Conservation (phyloP, 2,888 invertebrate genomes). For the Choristoneura rosaceana region DNA sequence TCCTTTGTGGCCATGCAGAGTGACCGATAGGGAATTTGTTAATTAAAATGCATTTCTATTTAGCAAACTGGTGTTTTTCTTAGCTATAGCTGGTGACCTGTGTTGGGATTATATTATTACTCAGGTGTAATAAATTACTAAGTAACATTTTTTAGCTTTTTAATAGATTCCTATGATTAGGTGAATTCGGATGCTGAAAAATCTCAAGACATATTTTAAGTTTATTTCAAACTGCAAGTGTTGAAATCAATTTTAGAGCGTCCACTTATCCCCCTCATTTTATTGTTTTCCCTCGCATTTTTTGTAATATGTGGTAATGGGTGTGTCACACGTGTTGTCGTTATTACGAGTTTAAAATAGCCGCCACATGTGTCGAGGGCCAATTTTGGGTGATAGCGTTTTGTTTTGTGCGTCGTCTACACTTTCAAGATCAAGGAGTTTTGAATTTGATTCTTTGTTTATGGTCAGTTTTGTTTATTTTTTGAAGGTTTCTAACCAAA, state of each 20-base stretch:
- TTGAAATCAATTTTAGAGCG: conserved; percentile 70
- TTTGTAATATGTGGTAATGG: conserved; percentile 86
- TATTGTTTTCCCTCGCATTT: conserved; percentile 82
- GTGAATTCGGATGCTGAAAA: not conserved
- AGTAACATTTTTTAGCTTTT: not conserved
- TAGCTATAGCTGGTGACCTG: not conserved
- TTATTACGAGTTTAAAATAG: conserved; percentile 86
- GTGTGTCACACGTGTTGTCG: conserved; percentile 82
- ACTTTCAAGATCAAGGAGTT: conserved; percentile 39
- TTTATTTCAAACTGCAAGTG: not conserved
- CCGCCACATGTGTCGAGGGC: conserved; percentile 71
- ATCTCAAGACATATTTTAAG: not conserved
- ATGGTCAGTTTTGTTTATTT: not conserved
- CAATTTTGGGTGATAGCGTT: conserved; percentile 71
- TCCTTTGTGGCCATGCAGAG: conserved; percentile 63
- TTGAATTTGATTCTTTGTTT: conserved; percentile 4
- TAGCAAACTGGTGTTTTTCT: conserved; percentile 48
- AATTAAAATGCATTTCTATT: conserved; percentile 68
- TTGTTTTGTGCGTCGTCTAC: conserved; percentile 52
- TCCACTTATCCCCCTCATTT: conserved; percentile 70
- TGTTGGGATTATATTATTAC: not conserved
- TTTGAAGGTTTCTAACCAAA: not conserved
- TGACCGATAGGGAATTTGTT: conserved; percentile 67
- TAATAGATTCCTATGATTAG: not conserved
- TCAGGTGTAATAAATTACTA: not conserved